Percentiles rank a stretch among this genome's conserved stretches.
These are phyloP conservation scores for Myxocyprinus asiaticus DNA, from an alignment of 2,113 vertebrate species.

Conservation along the genomic window DNA sequence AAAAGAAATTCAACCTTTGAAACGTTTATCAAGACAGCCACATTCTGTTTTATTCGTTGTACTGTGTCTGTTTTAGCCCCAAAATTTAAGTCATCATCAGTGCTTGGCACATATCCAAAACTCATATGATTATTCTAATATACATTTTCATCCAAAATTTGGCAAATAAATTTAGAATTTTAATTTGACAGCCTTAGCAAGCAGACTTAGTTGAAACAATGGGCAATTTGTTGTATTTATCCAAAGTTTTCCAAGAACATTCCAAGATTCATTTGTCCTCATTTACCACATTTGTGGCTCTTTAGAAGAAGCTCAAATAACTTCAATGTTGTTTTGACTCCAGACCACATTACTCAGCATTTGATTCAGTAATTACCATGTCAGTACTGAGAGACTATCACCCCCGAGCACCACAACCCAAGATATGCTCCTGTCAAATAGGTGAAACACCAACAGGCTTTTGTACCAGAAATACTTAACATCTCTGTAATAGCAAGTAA, in stretches of 20 bases:
- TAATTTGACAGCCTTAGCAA: no score
- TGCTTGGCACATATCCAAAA: no score
- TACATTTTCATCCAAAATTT: no score
- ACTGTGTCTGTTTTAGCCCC: no score
- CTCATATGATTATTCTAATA: no score
- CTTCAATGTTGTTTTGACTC: neutral
- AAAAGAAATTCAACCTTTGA: no score
- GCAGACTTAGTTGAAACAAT: no score
- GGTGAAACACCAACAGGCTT: neutral
- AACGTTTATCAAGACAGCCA: no score
- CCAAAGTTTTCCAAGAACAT: neutral
- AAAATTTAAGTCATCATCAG: no score
- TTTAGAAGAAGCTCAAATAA: neutral
- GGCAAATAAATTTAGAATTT: no score
- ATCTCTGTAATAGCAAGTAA: constrained; percentile 9
- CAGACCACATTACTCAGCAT: constrained; percentile 4
- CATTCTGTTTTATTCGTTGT: no score
- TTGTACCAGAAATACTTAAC: constrained; percentile 4
- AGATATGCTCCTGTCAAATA: neutral
- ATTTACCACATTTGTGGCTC: neutral
- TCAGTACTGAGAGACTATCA: constrained; percentile 7
- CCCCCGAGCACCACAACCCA: constrained; percentile 9
- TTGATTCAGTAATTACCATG: constrained; percentile 6
- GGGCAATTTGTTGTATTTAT: no score
- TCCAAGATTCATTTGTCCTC: neutral